These are phyloP conservation scores for Strigamia crassipes DNA, from an alignment of 2,888 invertebrate genomes.

Conservation along the genomic window DNA sequence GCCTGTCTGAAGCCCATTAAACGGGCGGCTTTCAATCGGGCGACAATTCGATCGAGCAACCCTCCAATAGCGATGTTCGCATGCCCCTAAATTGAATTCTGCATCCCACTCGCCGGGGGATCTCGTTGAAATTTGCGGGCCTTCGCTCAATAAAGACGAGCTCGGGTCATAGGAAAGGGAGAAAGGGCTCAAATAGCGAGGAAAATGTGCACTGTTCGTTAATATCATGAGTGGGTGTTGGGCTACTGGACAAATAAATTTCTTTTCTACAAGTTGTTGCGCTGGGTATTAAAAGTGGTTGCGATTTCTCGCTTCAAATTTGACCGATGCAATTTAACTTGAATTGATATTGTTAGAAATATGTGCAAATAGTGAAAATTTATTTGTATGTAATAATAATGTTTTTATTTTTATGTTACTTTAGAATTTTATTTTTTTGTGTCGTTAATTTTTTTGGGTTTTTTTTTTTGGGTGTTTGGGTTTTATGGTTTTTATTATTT, in stretches of 20 bases:
- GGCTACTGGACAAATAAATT: background rate
- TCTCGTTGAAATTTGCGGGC: constrained; percentile 39
- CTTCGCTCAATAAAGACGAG: constrained; percentile 42
- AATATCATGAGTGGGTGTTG: background rate
- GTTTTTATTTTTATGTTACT: no score
- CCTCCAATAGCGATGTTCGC: constrained; percentile 30
- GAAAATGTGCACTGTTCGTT: constrained; percentile 31
- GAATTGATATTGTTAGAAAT: no score
- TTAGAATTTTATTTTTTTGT: no score
- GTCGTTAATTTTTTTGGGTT: no score
- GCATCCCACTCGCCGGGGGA: constrained; percentile 38
- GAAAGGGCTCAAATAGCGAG: constrained; percentile 42
- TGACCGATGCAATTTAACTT: no score
- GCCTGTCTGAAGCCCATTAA: constrained; percentile 40
- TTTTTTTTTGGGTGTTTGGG: no score
- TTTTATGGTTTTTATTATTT: background rate
- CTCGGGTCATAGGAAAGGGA: constrained; percentile 34
- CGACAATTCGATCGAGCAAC: constrained; percentile 39
- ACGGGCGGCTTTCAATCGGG: constrained; percentile 42
- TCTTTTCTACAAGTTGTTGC: background rate
- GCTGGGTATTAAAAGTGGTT: no score
- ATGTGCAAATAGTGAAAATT: no score
- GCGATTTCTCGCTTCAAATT: no score
- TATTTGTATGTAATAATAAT: no score
- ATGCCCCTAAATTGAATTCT: constrained; percentile 34